Conservation (phyloP, 1,140 invertebrate species). For the Spodoptera frugiperda region DNA sequence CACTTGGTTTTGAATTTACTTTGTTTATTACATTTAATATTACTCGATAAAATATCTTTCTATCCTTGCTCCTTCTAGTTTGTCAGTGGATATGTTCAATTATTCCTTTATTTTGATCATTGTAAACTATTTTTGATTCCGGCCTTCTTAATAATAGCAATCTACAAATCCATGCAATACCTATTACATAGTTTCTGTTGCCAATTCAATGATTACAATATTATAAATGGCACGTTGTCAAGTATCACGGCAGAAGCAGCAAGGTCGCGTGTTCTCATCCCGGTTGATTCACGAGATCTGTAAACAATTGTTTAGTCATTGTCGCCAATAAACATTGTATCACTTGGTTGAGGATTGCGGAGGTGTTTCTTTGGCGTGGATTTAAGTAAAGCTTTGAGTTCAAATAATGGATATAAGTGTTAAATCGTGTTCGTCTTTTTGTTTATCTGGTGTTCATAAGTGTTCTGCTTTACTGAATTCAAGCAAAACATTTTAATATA, state of each 20-base stretch:
- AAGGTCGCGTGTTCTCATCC: conserved; percentile 39
- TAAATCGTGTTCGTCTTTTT: background rate
- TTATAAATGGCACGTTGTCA: conserved; percentile 13
- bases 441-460: background rate
- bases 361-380: background rate
- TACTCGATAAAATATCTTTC: too few relatives aligned
- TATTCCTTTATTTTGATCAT: too few relatives aligned
- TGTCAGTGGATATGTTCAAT: too few relatives aligned
- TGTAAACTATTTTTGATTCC: too few relatives aligned
- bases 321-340: conserved; percentile 8
- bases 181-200: background rate
- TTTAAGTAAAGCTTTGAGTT: background rate
- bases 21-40: too few relatives aligned
- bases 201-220: conserved; percentile 13
- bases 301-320: conserved; percentile 43
- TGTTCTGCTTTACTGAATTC: background rate
- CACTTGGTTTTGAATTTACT: too few relatives aligned
- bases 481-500: background rate
- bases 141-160: too few relatives aligned
- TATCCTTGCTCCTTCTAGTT: too few relatives aligned
- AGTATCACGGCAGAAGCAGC: conserved; percentile 8
- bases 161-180: background rate
- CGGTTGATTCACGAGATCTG: conserved; percentile 30
- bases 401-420: background rate
- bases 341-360: background rate